Conservation (phyloP, 2,888 invertebrate genomes). For the Caenorhabditis sinica region DNA sequence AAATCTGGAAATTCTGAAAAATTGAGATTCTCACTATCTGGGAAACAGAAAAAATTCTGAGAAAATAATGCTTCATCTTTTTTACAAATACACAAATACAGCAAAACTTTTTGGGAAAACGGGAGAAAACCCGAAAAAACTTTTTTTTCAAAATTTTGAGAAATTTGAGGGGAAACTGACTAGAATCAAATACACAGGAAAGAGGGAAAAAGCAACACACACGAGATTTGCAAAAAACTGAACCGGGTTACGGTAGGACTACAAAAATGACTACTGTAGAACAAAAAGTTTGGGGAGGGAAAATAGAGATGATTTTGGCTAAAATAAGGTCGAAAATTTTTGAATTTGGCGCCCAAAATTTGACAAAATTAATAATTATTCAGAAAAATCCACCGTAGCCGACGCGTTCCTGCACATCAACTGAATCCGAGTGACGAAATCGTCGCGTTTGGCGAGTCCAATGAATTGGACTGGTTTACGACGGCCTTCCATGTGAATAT, state of each 20-base stretch:
- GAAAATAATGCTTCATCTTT: no score
- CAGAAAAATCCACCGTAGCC: conserved; percentile 54
- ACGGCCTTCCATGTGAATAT: conserved; percentile 72
- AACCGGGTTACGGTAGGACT: no score
- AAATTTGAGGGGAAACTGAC: neutral
- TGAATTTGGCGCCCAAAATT: neutral
- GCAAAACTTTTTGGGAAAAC: no score
- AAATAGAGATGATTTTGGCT: neutral
- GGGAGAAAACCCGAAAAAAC: neutral
- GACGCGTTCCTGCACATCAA: conserved; percentile 67
- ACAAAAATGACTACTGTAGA: no score
- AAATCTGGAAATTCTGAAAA: neutral
- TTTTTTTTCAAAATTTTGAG: neutral
- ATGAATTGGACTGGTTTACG: conserved; percentile 78
- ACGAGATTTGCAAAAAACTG: neutral
- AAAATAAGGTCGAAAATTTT: neutral
- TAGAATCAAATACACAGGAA: neutral
- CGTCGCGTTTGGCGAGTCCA: conserved; percentile 74
- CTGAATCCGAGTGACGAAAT: conserved; percentile 70
- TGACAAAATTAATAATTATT: conserved; percentile 4
- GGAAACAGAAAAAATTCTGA: no score
- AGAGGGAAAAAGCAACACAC: neutral
- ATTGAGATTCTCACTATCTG: neutral
- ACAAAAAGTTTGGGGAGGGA: no score
- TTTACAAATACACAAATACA: no score